These are phyloP conservation scores for Clanis bilineata DNA, from an alignment of 2,888 invertebrate genomes.

Conservation along the genomic window DNA sequence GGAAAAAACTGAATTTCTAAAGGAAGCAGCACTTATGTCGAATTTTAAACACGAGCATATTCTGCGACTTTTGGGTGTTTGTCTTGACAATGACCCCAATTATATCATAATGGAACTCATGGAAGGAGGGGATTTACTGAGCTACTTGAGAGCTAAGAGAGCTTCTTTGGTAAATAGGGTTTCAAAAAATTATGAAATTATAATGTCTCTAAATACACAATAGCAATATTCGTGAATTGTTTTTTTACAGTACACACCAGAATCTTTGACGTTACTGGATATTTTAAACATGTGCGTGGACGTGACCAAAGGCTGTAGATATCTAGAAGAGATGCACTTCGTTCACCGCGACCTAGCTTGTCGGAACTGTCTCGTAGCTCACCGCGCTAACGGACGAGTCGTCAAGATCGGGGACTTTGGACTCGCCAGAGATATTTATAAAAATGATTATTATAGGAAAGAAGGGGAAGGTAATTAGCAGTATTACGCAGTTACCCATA, in stretches of 20 bases:
- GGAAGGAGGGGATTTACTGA: slow-evolving; percentile 97
- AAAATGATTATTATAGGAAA: slow-evolving; percentile 98
- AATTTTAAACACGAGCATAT: slow-evolving; percentile 99
- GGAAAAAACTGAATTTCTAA: slow-evolving; percentile 96
- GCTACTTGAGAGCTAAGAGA: slow-evolving; percentile 92
- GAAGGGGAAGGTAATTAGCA: slow-evolving; percentile 86
- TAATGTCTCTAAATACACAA: too few species aligned
- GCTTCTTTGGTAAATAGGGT: slow-evolving; percentile 83
- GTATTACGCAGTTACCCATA: neutral
- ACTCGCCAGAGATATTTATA: slow-evolving; percentile 97
- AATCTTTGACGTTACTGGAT: slow-evolving; percentile 89
- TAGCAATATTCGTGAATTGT: neutral
- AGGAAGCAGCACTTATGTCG: slow-evolving; percentile 98
- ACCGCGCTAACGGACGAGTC: slow-evolving; percentile 85
- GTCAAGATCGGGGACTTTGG: slow-evolving; percentile 99
- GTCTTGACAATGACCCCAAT: slow-evolving; percentile 95
- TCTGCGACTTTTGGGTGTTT: slow-evolving; percentile 95
- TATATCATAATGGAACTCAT: slow-evolving; percentile 98
- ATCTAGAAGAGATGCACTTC: slow-evolving; percentile 98
- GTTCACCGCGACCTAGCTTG: slow-evolving; percentile 98
- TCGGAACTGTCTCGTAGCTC: slow-evolving; percentile 96
- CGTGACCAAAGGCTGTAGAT: slow-evolving; percentile 96
- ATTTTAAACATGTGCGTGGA: slow-evolving; percentile 96
- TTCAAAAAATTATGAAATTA: neutral
- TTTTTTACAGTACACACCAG: slow-evolving; percentile 80